These are phyloP conservation scores for Brachirus orientalis DNA, from an alignment of 2,113 vertebrate species.

Conservation along the genomic window DNA sequence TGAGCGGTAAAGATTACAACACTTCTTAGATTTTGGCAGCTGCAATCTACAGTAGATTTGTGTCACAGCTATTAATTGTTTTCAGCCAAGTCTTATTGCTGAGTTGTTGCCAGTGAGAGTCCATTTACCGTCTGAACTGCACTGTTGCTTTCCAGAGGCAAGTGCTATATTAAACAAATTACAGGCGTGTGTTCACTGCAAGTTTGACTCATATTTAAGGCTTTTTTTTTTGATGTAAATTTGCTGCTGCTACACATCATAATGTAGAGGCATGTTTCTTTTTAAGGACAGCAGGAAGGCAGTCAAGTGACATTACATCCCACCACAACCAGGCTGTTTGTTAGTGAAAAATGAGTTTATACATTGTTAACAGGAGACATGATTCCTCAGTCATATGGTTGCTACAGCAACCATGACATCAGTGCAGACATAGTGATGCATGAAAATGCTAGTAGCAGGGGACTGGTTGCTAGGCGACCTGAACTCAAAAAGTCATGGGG, in stretches of 20 bases:
- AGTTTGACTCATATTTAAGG: not conserved
- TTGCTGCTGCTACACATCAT: not conserved
- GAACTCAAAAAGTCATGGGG: conserved; percentile 81
- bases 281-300: not conserved
- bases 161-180: conserved; percentile 39
- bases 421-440: conserved; percentile 87
- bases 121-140: conserved; percentile 27
- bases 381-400: conserved; percentile 87
- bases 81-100: conserved; percentile 46
- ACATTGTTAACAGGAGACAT: conserved; percentile 79
- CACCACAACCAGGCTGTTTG: not conserved
- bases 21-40: conserved; percentile 64
- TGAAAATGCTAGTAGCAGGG: conserved; percentile 85
- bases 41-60: conserved; percentile 59
- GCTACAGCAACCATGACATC: conserved; percentile 87
- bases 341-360: conserved; percentile 5
- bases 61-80: conserved; percentile 58
- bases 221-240: conserved; percentile 6
- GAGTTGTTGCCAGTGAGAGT: conserved; percentile 36
- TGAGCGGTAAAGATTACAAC: conserved; percentile 55
- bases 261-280: not conserved
- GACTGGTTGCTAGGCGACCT: conserved; percentile 88
- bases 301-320: not conserved
- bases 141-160: too few species aligned
- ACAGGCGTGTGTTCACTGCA: conserved; percentile 9